A percentile compares a stretch with the other conserved stretches of the same genome.
Evolutionary conservation across 2,888 invertebrate genomes (phyloP).

Genomic region (Tetranychus truncatus): DNA sequence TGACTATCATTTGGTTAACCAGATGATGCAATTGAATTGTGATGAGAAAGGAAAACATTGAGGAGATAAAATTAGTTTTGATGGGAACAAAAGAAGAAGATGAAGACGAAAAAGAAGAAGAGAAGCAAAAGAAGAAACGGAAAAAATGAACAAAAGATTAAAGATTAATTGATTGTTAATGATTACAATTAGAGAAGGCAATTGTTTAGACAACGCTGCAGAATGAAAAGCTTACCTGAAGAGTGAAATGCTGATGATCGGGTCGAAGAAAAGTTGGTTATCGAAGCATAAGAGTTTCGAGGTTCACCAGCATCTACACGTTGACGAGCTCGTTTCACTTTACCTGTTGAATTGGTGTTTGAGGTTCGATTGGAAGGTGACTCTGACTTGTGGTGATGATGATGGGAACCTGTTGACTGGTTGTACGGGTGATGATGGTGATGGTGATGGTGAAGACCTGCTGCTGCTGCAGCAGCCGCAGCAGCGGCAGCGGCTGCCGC

Average conservation of each 20-base stretch:
- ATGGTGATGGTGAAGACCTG: not conserved
- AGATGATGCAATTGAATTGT: not conserved
- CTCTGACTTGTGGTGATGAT: not conserved
- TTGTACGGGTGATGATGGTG: not conserved
- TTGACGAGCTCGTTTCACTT: slow-evolving; percentile 73
- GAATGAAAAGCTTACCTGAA: not conserved
- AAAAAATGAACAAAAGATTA: no score
- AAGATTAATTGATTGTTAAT: no score
- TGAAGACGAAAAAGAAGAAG: no score
- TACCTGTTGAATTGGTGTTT: slow-evolving; percentile 28
- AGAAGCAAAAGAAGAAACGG: no score
- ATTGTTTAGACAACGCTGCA: no score
- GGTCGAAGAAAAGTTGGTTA: slow-evolving; percentile 34
- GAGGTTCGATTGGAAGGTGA: not conserved
- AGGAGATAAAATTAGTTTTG: no score
- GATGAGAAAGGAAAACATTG: no score
- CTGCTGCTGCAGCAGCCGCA: not conserved
- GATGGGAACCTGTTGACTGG: not conserved
- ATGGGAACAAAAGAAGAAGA: no score
- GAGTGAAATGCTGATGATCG: slow-evolving; percentile 10
- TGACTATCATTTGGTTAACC: not conserved
- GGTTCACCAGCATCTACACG: slow-evolving; percentile 83
- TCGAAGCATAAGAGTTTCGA: slow-evolving; percentile 71
- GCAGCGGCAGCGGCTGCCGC: not conserved
- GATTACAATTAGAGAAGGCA: no score